phyloP scores from a whole-genome alignment of 2,888 invertebrate genomes.

The Yponomeuta sedellus region DNA sequence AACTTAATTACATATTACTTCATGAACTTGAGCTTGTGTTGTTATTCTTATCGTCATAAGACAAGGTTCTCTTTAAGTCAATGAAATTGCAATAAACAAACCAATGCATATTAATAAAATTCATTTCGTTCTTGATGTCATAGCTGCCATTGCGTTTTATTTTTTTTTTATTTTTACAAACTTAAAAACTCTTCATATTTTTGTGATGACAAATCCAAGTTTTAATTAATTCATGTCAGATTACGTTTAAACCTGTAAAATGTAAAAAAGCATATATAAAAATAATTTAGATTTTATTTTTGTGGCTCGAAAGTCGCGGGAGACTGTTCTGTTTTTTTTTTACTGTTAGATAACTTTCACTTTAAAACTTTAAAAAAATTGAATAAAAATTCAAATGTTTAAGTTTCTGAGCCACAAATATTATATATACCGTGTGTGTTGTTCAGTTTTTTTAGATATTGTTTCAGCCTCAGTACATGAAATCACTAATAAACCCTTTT shows the following conservation, averaged over 20 bases:
- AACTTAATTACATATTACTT: slow-evolving; percentile 25
- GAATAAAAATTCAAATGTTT: too few species aligned
- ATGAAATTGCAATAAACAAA: slow-evolving; percentile 10
- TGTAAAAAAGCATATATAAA: slow-evolving; percentile 41
- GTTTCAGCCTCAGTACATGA: too few species aligned
- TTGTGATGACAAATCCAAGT: neutral
- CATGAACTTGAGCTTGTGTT: slow-evolving; percentile 31
- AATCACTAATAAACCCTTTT: too few species aligned
- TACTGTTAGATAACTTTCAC: too few species aligned
- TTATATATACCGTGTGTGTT: too few species aligned
- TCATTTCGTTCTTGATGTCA: neutral
- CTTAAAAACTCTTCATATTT: neutral
- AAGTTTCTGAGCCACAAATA: too few species aligned
- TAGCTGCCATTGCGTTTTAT: neutral
- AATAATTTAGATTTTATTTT: slow-evolving; percentile 31
- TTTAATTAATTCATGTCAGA: neutral
- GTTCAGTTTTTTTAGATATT: too few species aligned
- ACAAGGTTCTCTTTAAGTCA: slow-evolving; percentile 35
- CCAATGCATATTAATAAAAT: neutral
- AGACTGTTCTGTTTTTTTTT: too few species aligned
- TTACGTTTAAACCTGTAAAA: slow-evolving; percentile 9
- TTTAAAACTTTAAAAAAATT: too few species aligned
- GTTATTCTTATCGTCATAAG: slow-evolving; percentile 46
- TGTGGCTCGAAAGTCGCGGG: too few species aligned
- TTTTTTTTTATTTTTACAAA: neutral